Percentiles rank a stretch among this genome's conserved stretches.
These are phyloP conservation scores for Zoroaster sp. DNA, from an alignment of 53 echinoderm and acorn worm genomes.

Conservation along the genomic window DNA sequence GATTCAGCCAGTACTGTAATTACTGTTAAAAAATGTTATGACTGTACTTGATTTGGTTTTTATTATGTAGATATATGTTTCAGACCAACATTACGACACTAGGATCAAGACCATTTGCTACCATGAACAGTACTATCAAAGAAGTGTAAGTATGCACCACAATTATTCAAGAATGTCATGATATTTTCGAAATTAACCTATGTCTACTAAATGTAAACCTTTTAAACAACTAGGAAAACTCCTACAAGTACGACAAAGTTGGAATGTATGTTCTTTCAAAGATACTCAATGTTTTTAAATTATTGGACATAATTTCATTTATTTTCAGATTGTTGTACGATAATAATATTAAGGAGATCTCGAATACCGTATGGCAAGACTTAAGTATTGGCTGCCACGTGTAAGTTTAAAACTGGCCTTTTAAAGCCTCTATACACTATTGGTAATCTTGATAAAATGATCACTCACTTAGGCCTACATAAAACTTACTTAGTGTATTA, in stretches of 20 bases:
- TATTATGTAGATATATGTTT: neutral
- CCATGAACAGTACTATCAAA: neutral
- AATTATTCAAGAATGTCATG: too few relatives aligned
- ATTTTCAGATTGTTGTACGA: slow-evolving; percentile 12
- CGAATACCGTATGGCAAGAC: neutral
- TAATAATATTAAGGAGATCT: neutral
- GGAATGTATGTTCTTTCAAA: too few relatives aligned
- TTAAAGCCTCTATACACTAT: too few relatives aligned
- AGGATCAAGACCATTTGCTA: neutral
- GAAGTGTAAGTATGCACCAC: slow-evolving; percentile 5
- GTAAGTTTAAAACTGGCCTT: neutral
- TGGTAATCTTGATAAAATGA: too few relatives aligned
- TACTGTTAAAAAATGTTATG: neutral
- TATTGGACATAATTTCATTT: neutral
- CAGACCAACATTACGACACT: neutral
- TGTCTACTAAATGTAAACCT: too few relatives aligned
- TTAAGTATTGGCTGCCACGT: neutral
- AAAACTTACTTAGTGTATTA: too few relatives aligned
- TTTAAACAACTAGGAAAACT: too few relatives aligned
- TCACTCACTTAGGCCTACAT: too few relatives aligned
- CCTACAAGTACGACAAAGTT: too few relatives aligned
- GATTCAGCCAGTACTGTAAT: too few relatives aligned
- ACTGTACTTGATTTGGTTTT: too few relatives aligned
- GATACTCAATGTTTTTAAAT: neutral
- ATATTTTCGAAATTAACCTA: too few relatives aligned